These are phyloP conservation scores for Eurypyga helias DNA, from an alignment of 2,113 vertebrate genomes.

Conservation along the genomic window DNA sequence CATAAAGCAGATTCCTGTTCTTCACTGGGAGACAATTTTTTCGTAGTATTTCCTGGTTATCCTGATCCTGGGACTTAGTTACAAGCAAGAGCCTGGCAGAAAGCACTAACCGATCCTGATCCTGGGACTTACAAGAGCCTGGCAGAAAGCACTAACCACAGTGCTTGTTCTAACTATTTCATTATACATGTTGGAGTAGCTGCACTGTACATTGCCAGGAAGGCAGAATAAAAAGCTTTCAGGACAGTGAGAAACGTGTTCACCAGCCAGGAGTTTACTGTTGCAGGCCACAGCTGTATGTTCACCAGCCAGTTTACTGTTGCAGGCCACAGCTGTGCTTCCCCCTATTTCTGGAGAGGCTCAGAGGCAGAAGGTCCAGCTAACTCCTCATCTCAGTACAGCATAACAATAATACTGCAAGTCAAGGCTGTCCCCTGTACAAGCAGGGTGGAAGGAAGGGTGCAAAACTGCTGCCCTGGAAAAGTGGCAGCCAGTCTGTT, in stretches of 20 bases:
- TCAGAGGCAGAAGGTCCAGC: background rate
- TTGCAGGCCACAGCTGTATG: background rate
- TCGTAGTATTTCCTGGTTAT: background rate
- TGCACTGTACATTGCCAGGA: background rate
- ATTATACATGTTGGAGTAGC: background rate
- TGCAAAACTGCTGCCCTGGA: background rate
- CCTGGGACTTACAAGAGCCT: background rate
- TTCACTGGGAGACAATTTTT: background rate
- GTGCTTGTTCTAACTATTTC: background rate
- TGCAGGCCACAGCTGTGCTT: background rate
- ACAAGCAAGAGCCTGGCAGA: background rate
- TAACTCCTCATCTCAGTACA: background rate
- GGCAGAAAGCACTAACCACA: background rate
- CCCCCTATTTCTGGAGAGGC: background rate
- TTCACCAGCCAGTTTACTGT: background rate
- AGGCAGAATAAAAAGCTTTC: background rate
- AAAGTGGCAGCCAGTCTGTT: background rate
- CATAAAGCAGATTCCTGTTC: background rate
- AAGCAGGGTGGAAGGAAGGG: background rate
- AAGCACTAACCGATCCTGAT: background rate
- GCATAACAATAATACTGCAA: background rate
- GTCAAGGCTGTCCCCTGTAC: background rate
- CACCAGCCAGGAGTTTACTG: background rate
- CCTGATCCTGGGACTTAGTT: background rate
- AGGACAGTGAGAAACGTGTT: background rate